phyloP scores from a whole-genome alignment of 2,888 invertebrate genomes.

The Frankliniella intonsa region DNA sequence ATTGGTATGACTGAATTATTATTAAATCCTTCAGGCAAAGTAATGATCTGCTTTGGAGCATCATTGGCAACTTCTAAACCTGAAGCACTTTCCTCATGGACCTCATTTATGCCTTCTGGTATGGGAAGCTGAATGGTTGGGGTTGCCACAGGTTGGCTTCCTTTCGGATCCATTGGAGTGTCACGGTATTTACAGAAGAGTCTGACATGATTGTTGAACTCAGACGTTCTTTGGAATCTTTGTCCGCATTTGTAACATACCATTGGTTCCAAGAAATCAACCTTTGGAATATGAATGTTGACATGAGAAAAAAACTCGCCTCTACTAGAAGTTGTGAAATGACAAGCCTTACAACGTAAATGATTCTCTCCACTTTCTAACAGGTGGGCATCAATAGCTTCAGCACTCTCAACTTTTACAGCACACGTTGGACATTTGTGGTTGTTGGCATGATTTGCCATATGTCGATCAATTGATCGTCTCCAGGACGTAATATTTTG shows the following conservation, averaged over 20 bases:
- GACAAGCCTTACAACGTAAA: not conserved
- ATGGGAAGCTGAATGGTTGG: not conserved
- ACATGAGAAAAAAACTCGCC: not conserved
- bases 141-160: not conserved
- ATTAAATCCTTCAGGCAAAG: not conserved
- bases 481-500: constrained; percentile 2
- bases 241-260: not conserved
- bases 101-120: not conserved
- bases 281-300: constrained; percentile 13
- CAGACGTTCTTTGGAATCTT: constrained; percentile 2
- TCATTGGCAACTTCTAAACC: not conserved
- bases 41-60: not conserved
- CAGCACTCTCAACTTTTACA: not conserved
- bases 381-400: not conserved
- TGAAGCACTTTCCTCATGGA: not conserved
- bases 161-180: not conserved
- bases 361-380: not conserved
- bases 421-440: not conserved
- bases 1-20: constrained; percentile 4
- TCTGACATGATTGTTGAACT: not conserved
- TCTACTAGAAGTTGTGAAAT: not conserved
- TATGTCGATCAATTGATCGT: not conserved
- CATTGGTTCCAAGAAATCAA: constrained; percentile 4
- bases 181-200: not conserved
- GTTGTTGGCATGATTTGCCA: constrained; percentile 2